Percentiles rank a stretch among this genome's conserved stretches.
These are phyloP conservation scores for Lutjanus argentimaculatus DNA, from an alignment of 2,797 vertebrate genomes.

Conservation along the genomic window DNA sequence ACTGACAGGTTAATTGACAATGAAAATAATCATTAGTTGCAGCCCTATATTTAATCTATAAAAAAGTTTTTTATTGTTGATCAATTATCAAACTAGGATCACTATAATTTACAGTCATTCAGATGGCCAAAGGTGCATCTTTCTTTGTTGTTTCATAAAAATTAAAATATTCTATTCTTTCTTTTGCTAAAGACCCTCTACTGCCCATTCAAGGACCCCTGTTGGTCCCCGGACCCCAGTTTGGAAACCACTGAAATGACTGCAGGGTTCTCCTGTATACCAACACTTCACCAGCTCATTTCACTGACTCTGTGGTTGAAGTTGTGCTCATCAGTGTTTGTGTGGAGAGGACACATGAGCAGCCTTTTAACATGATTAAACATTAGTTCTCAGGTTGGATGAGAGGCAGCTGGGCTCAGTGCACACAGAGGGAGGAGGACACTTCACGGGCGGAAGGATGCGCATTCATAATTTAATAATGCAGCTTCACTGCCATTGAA, in stretches of 20 bases:
- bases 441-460: slow-evolving; percentile 76
- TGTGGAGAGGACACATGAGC: slow-evolving; percentile 28
- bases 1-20: too few relatives aligned
- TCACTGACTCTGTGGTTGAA: slow-evolving; percentile 4
- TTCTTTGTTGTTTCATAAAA: too few relatives aligned
- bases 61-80: too few relatives aligned
- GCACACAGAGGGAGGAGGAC: slow-evolving; percentile 56
- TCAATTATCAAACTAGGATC: too few relatives aligned
- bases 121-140: too few relatives aligned
- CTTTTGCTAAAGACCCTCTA: too few relatives aligned
- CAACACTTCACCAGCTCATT: slow-evolving; percentile 1
- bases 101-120: too few relatives aligned
- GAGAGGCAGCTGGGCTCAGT: slow-evolving; percentile 31
- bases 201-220: too few relatives aligned
- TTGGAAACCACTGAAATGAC: neutral
- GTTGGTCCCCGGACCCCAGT: too few relatives aligned
- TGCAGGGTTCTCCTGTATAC: slow-evolving; percentile 10
- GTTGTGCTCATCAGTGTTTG: slow-evolving; percentile 23
- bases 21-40: too few relatives aligned
- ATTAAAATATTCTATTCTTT: too few relatives aligned
- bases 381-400: slow-evolving; percentile 13
- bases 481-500: slow-evolving; percentile 46
- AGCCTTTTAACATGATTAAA: slow-evolving; percentile 22
- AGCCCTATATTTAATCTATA: too few relatives aligned
- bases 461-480: slow-evolving; percentile 82